phyloP scores from a whole-genome alignment of 1,140 invertebrate genomes.

The Sycophaga agraensis region DNA sequence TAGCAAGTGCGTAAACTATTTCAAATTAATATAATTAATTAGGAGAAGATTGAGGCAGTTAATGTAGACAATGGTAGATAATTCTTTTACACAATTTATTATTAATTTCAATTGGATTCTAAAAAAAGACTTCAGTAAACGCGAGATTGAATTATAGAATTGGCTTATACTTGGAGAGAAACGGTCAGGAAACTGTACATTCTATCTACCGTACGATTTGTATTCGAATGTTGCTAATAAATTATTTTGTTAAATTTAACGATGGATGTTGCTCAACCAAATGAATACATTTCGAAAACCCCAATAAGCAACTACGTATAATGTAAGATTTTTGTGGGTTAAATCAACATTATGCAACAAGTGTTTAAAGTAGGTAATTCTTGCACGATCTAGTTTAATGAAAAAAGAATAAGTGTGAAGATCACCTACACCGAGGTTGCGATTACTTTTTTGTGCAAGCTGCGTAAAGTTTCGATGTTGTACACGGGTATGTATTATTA shows the following conservation, averaged over 20 bases:
- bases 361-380: too few relatives aligned
- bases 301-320: too few relatives aligned
- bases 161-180: neutral
- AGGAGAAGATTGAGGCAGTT: neutral
- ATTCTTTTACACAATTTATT: slow-evolving; percentile 1
- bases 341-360: too few relatives aligned
- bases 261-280: too few relatives aligned
- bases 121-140: neutral
- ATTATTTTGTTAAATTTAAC: slow-evolving; percentile 25
- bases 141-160: neutral
- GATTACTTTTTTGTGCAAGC: too few relatives aligned
- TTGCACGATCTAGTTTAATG: too few relatives aligned
- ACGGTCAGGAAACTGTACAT: neutral
- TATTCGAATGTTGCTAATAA: slow-evolving; percentile 20
- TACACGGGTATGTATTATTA: too few relatives aligned
- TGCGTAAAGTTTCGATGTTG: too few relatives aligned
- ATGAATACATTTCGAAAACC: too few relatives aligned
- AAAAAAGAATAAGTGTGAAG: too few relatives aligned
- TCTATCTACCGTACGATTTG: slow-evolving; percentile 11
- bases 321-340: too few relatives aligned
- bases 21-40: slow-evolving; percentile 4
- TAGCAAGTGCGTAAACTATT: neutral
- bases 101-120: slow-evolving; percentile 14
- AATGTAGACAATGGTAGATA: slow-evolving; percentile 1
- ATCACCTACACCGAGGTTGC: too few relatives aligned